Conservation (phyloP, 2,888 invertebrate species). For the Pelosia muscerda region DNA sequence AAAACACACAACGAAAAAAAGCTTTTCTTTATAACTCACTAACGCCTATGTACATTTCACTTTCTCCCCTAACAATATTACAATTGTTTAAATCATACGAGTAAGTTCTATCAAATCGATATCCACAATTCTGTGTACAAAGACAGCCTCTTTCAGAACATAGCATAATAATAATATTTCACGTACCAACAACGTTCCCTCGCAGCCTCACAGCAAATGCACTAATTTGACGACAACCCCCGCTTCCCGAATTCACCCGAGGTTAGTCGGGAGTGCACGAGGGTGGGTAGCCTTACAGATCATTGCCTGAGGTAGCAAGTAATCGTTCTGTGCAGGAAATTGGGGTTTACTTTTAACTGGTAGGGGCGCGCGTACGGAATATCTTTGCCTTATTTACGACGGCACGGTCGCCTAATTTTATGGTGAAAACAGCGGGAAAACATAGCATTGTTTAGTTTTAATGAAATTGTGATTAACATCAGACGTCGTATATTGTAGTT, state of each 20-base stretch:
- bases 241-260: conserved; percentile 25
- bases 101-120: not conserved
- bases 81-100: not conserved
- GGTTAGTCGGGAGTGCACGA: conserved; percentile 34
- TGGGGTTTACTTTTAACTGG: conserved; percentile 42
- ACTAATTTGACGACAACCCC: conserved; percentile 53
- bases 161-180: conserved; percentile 50
- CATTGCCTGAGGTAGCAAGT: conserved; percentile 48
- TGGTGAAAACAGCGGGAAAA: conserved; percentile 16
- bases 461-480: not conserved
- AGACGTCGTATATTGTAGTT: not conserved
- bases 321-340: conserved; percentile 33
- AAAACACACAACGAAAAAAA: too few relatives aligned
- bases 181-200: conserved; percentile 37
- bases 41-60: not conserved
- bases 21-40: not conserved
- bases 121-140: not conserved
- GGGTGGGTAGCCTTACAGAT: conserved; percentile 44
- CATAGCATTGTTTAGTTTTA: conserved; percentile 12
- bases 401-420: conserved; percentile 20
- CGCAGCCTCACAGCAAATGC: conserved; percentile 28
- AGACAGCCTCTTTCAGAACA: conserved; percentile 4
- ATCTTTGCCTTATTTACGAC: conserved; percentile 20
- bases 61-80: not conserved
- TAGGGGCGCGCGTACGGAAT: conserved; percentile 30